These are phyloP conservation scores for Melanotaenia maccullochi DNA, from an alignment of 2,797 vertebrate genomes.

Conservation along the genomic window DNA sequence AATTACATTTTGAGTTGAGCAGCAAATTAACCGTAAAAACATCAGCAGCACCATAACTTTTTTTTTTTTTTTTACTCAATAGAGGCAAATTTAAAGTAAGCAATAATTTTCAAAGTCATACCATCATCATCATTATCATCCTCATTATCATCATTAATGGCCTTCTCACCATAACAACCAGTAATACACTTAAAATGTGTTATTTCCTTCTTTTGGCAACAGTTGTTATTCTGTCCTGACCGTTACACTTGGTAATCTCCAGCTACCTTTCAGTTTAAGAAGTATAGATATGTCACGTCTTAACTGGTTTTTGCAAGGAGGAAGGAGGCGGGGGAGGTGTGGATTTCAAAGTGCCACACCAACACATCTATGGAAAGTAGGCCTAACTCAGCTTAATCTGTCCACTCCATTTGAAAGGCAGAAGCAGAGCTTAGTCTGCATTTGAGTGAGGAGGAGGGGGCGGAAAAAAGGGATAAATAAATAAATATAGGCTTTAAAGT, in stretches of 20 bases:
- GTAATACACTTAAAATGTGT: slow-evolving; percentile 2
- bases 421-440: slow-evolving; percentile 77
- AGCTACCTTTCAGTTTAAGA: slow-evolving; percentile 53
- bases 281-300: slow-evolving; percentile 52
- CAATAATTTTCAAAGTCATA: slow-evolving; percentile 12
- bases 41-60: neutral
- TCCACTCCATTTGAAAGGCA: slow-evolving; percentile 75
- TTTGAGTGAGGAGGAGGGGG: slow-evolving; percentile 48
- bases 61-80: neutral
- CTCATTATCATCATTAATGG: slow-evolving; percentile 21
- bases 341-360: slow-evolving; percentile 75
- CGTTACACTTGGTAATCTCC: slow-evolving; percentile 44
- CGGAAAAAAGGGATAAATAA: slow-evolving; percentile 56
- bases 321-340: slow-evolving; percentile 29
- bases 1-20: slow-evolving; percentile 6
- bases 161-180: slow-evolving; percentile 15
- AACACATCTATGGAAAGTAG: slow-evolving; percentile 77
- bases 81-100: neutral
- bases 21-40: neutral
- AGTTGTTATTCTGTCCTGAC: slow-evolving; percentile 6
- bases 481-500: slow-evolving; percentile 78
- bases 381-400: slow-evolving; percentile 81
- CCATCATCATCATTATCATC: slow-evolving; percentile 25
- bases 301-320: slow-evolving; percentile 45
- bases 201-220: slow-evolving; percentile 4